Conservation (phyloP, 2,797 vertebrate species). For the Arrhamphus sclerolepis region DNA sequence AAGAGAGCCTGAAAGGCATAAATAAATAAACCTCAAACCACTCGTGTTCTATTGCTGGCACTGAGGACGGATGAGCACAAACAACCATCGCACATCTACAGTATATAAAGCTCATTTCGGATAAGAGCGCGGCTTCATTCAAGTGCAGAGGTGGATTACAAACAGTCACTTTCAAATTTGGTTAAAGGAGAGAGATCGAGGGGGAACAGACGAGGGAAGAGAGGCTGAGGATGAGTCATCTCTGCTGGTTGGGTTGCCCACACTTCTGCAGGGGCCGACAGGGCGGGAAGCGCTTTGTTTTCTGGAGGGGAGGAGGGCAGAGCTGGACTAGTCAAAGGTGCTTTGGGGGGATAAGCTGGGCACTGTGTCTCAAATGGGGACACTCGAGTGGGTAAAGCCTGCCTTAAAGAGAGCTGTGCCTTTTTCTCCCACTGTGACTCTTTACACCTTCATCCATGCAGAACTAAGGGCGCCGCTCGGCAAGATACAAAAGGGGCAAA, state of each 20-base stretch:
- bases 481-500: constrained; percentile 65
- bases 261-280: constrained; percentile 30
- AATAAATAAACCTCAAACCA: constrained; percentile 79
- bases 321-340: constrained; percentile 64
- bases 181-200: constrained; percentile 48
- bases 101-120: constrained; percentile 55
- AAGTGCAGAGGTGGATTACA: constrained; percentile 62
- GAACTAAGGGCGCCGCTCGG: constrained; percentile 72
- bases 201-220: constrained; percentile 2
- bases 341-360: constrained; percentile 63
- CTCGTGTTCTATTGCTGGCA: constrained; percentile 61
- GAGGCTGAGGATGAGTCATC: constrained; percentile 66
- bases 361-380: constrained; percentile 72
- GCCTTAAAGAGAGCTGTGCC: constrained; percentile 59
- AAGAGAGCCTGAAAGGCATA: constrained; percentile 74
- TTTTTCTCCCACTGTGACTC: constrained; percentile 58
- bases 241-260: constrained; percentile 53
- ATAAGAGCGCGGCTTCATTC: constrained; percentile 42
- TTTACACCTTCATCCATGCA: constrained; percentile 69
- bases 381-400: constrained; percentile 75
- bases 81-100: constrained; percentile 52
- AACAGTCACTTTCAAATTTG: constrained; percentile 62
- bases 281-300: constrained; percentile 28
- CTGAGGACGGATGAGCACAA: constrained; percentile 41
- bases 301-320: neutral